Conservation (phyloP, 2,888 invertebrate species). For the Apodemia zela region DNA sequence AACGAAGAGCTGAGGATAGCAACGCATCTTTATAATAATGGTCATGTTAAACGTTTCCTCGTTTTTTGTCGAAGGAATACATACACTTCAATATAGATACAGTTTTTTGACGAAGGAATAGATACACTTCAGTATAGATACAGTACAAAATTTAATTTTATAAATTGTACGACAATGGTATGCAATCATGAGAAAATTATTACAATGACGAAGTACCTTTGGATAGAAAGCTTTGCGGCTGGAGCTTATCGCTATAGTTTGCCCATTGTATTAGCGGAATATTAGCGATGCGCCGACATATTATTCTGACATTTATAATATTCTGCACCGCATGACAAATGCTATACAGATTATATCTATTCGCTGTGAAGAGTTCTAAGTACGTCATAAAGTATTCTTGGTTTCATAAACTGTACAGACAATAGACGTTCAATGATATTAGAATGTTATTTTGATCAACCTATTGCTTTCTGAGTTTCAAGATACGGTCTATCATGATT, state of each 20-base stretch:
- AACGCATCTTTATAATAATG: too few species aligned
- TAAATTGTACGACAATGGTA: too few species aligned
- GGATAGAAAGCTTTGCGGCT: neutral
- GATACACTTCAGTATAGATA: too few species aligned
- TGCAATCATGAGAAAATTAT: too few species aligned
- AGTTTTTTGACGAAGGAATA: too few species aligned
- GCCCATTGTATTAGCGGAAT: slow-evolving; percentile 48
- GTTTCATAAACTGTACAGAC: neutral
- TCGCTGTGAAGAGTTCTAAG: neutral
- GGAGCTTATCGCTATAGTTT: slow-evolving; percentile 48
- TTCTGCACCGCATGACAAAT: slow-evolving; percentile 57
- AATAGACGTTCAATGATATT: neutral
- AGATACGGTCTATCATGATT: too few species aligned
- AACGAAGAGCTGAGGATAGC: too few species aligned
- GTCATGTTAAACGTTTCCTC: too few species aligned
- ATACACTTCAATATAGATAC: too few species aligned
- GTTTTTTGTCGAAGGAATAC: too few species aligned
- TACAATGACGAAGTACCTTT: neutral
- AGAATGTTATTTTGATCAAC: neutral
- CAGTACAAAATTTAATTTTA: too few species aligned
- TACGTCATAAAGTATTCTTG: slow-evolving; percentile 3
- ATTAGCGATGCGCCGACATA: slow-evolving; percentile 35
- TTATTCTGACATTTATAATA: slow-evolving; percentile 55
- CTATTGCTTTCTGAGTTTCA: neutral
- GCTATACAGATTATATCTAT: neutral